These are phyloP conservation scores for Chironomus striatipennis DNA, from an alignment of 1,140 invertebrate genomes.

Conservation along the genomic window DNA sequence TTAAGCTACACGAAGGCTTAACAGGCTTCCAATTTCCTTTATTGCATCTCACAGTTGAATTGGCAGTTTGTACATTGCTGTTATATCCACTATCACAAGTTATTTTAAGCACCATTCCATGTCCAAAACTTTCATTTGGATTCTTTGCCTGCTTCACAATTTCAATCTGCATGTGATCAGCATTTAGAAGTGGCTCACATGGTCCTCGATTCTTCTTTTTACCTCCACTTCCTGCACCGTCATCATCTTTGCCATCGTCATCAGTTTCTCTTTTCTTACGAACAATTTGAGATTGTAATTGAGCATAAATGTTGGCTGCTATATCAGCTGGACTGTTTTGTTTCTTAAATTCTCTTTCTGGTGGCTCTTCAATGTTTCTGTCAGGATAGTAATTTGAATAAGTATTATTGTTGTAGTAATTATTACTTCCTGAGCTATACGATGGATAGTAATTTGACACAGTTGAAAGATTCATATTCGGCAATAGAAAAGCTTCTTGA, in stretches of 20 bases:
- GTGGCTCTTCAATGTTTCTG: not conserved
- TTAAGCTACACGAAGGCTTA: constrained; percentile 62
- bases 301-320: not conserved
- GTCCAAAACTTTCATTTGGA: constrained; percentile 43
- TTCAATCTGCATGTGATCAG: constrained; percentile 28
- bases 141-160: constrained; percentile 37
- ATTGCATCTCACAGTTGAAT: constrained; percentile 67
- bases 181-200: constrained; percentile 34
- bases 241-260: not conserved
- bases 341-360: not conserved
- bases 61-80: constrained; percentile 56
- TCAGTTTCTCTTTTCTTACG: not conserved
- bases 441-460: constrained; percentile 11
- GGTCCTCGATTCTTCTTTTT: constrained; percentile 43
- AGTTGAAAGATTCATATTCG: not conserved
- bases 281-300: not conserved
- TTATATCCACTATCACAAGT: constrained; percentile 66
- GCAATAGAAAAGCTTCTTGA: not conserved
- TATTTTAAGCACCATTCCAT: constrained; percentile 58
- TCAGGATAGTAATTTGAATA: too few relatives aligned
- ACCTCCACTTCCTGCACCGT: constrained; percentile 11
- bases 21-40: constrained; percentile 71
- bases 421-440: not conserved
- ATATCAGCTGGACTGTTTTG: not conserved
- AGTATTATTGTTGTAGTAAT: too few relatives aligned